Evolutionary conservation across 2,888 invertebrate species (phyloP), one percentile per base, ranked within the genome.

Genomic region (Lithosia quadra): DNA sequence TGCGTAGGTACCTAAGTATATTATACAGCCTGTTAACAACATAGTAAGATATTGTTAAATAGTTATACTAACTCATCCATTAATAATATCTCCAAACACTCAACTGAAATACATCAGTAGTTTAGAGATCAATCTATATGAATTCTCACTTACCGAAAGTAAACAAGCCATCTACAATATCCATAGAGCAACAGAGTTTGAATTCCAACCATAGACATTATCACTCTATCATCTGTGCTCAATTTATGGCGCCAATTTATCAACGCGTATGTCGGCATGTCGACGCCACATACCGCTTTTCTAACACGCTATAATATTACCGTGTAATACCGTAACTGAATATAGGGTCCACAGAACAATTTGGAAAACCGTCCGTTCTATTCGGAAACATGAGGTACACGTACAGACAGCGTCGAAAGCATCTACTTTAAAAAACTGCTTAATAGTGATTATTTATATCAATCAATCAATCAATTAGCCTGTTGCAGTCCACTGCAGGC

Each of bases 181-280:
- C 61, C 65, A 69, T 63, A 56, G 24, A 58, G 28, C 58, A 33
- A 33, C 18, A 62, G 62, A 65, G 58, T 61, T 39, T 61, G 62
- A 53, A 69, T 68, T 39, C 63, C 57, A 63, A 57, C 11, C 28
- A 61, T 65, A 65, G 78, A 67, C 65, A 78, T 73, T 67, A 77
- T 67, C 77, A 73, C 73, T 75, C 56, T 36, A 76, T 77, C 79
- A 79, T 72, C 70, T 65, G 62, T 49, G 71, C 67, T 65, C 73
- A 71, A 80, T 78, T 59, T 61, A 80, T 80, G 71, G 61, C 53
- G 39, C 33, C 64, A 68, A 77, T 80, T 73, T 70, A 75, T 80
- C 73, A 75, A 72, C 11, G 15, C 58, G 24, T 61, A 68, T 71
- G 65, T 65, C 65, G 61, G 69, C 59, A 34, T 24, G 55, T 55